phyloP scores from a whole-genome alignment of 2,888 invertebrate genomes.

The Eledone cirrhosa region DNA sequence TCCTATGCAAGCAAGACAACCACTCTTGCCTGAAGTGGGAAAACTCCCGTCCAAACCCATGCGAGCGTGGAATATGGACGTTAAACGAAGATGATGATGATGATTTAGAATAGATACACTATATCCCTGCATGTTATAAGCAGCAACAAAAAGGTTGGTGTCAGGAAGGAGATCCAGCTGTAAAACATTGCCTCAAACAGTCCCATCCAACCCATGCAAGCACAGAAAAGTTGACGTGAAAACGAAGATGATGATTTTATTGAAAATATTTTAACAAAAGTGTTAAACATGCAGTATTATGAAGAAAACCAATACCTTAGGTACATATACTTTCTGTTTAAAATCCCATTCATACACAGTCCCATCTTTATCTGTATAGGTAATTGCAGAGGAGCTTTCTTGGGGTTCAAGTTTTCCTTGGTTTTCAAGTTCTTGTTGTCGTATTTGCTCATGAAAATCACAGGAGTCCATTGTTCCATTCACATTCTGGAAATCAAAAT shows the following conservation, averaged over 20 bases:
- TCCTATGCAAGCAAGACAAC: too few relatives aligned
- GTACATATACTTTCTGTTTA: slow-evolving; percentile 93
- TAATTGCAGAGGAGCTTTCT: slow-evolving; percentile 55
- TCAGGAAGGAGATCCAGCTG: too few relatives aligned
- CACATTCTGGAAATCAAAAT: too few relatives aligned
- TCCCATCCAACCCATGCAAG: neutral
- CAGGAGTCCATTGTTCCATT: slow-evolving; percentile 41
- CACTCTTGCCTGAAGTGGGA: too few relatives aligned
- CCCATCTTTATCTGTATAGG: slow-evolving; percentile 75
- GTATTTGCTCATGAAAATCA: slow-evolving; percentile 62
- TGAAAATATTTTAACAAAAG: too few relatives aligned
- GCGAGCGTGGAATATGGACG: too few relatives aligned
- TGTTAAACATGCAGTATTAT: neutral
- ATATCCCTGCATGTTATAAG: too few relatives aligned
- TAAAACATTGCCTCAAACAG: too few relatives aligned
- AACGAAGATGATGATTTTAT: neutral
- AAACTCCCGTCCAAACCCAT: too few relatives aligned
- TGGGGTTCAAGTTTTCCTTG: slow-evolving; percentile 74
- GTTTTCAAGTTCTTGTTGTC: slow-evolving; percentile 71
- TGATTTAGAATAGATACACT: too few relatives aligned
- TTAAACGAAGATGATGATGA: too few relatives aligned
- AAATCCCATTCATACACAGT: slow-evolving; percentile 91
- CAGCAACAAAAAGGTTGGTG: too few relatives aligned
- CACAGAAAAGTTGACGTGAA: neutral
- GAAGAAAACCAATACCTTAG: slow-evolving; percentile 73